Percentiles rank a stretch among this genome's conserved stretches.
Conservation (phyloP, 2,113 vertebrate genomes). For the Fregetta grallaria region DNA sequence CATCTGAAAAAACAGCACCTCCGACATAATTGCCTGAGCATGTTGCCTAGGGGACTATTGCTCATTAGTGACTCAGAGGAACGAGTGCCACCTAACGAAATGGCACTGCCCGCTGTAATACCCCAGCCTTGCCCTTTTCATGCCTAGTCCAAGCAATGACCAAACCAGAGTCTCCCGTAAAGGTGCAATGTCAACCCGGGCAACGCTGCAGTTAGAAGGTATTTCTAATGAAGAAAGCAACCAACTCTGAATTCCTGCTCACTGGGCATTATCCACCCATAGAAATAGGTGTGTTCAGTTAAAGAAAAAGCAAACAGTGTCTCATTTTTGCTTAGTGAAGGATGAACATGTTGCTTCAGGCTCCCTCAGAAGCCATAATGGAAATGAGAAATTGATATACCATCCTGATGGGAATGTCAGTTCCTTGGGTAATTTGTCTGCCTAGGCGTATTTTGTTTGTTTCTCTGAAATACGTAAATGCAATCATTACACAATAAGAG, state of each 20-base stretch:
- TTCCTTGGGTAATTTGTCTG: background rate
- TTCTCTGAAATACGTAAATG: conserved; percentile 40
- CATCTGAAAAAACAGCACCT: conserved; percentile 51
- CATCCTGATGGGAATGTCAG: background rate
- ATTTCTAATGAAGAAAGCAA: background rate
- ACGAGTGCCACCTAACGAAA: conserved; percentile 34
- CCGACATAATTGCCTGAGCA: conserved; percentile 20
- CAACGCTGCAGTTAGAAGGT: background rate
- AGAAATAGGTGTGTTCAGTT: background rate
- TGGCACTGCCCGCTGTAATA: background rate
- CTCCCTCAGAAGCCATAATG: background rate
- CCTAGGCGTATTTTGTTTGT: background rate
- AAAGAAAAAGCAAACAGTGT: background rate
- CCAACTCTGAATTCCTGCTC: background rate
- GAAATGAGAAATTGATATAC: background rate
- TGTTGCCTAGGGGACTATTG: conserved; percentile 19
- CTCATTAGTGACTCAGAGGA: conserved; percentile 53
- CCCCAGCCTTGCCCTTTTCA: conserved; percentile 19
- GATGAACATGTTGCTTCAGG: background rate
- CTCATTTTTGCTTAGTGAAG: background rate
- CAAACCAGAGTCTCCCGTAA: background rate
- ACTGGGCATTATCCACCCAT: fast-evolving
- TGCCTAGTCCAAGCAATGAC: background rate
- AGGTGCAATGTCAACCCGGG: background rate
- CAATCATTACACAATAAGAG: conserved; percentile 47